These are phyloP conservation scores for Eupithecia dodoneata DNA, from an alignment of 2,888 invertebrate species.

Conservation along the genomic window DNA sequence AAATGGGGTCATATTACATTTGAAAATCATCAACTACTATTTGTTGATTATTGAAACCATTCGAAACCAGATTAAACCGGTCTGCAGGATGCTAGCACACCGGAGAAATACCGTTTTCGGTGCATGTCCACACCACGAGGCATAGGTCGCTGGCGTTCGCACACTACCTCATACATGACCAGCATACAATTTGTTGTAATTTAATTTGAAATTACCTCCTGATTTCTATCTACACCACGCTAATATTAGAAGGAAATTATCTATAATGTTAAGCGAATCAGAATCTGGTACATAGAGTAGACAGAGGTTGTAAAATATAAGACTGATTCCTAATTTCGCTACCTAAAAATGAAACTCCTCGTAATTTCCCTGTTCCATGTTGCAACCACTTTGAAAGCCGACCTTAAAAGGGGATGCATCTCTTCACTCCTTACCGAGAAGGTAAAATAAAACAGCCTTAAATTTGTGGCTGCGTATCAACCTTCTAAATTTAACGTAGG, in stretches of 20 bases:
- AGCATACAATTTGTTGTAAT: constrained; percentile 50
- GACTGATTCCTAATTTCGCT: background rate
- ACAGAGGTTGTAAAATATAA: background rate
- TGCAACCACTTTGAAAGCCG: background rate
- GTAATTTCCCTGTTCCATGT: background rate
- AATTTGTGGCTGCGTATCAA: background rate
- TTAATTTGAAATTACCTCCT: constrained; percentile 2
- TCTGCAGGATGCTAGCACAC: constrained; percentile 60
- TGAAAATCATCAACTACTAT: background rate
- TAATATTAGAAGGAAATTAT: background rate
- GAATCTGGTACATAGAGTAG: background rate
- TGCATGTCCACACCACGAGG: constrained; percentile 66
- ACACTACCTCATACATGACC: constrained; percentile 66
- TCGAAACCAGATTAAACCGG: constrained; percentile 63
- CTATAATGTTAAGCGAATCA: background rate
- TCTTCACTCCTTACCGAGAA: too few relatives aligned
- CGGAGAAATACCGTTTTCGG: constrained; percentile 80
- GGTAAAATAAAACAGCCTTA: background rate
- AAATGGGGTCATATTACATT: background rate
- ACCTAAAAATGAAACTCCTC: background rate
- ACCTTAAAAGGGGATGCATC: too few relatives aligned
- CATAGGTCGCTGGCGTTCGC: constrained; percentile 51
- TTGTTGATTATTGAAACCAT: constrained; percentile 2
- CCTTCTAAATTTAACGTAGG: background rate
- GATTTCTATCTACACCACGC: background rate